Evolutionary conservation across 35 echinoderm and acorn worm species (phyloP), one percentile per base, ranked within the genome.

Genomic region (Anneissia japonica): DNA sequence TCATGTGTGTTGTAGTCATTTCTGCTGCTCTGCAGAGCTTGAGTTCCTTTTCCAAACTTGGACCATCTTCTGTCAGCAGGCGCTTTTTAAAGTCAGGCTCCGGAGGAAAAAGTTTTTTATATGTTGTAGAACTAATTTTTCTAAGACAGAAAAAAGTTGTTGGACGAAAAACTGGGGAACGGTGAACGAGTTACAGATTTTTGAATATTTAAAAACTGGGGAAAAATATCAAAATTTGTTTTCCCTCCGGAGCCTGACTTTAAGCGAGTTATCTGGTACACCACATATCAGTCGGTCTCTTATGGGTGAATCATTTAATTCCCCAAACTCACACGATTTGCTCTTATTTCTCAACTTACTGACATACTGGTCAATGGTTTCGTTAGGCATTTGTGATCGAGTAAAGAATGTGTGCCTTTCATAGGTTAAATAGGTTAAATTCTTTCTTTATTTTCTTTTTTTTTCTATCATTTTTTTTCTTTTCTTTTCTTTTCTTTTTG

Each of bases 381-480:
- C 86, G 37, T 30, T 11, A 26, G 40, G 14, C 13, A 76, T 30
- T 37, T 55, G 86, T 14, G 17, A 6, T 21, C 86, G 33, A 17
- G 46, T 82, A 35, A 88, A 88, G 34, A 88, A 88, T 37, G 16
- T 35, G 37, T 88, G 87, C 17, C 87, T 30, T 36, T 89, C 87
- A 40, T 82, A 89, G 0, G 87, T 89, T 1, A 89, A 3, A 75
- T n/a, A n/a, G n/a, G n/a, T n/a, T n/a, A n/a, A n/a, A n/a, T n/a
- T n/a, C n/a, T n/a, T n/a, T n/a, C n/a, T n/a, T n/a, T n/a, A n/a
- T n/a, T n/a, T n/a, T n/a, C n/a, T n/a, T n/a, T n/a, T n/a, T n/a
- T n/a, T n/a, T n/a, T n/a, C n/a, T n/a, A n/a, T n/a, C n/a, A n/a
- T n/a, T n/a, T n/a, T n/a, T n/a, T n/a, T n/a, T n/a, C n/a, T n/a